Evolutionary conservation across 2,113 vertebrate genomes (phyloP).

Genomic region (Apodemus sylvaticus): DNA sequence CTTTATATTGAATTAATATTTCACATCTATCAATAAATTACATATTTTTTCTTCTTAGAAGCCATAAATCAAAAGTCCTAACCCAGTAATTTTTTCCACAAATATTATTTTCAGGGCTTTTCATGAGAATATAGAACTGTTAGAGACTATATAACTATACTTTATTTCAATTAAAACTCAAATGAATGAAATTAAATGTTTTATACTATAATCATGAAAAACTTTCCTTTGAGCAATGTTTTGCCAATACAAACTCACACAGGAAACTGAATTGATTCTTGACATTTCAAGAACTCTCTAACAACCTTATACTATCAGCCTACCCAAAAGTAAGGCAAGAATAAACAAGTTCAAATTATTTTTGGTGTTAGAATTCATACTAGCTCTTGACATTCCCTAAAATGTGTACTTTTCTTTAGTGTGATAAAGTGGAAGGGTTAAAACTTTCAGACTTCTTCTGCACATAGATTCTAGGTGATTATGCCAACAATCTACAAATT

Average conservation of each 20-base stretch:
- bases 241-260: not conserved
- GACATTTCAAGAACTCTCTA: not conserved
- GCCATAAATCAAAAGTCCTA: not conserved
- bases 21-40: not conserved
- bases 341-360: not conserved
- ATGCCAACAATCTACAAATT: not conserved
- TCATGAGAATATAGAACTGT: not conserved
- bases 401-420: constrained; percentile 22
- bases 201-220: not conserved
- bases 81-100: not conserved
- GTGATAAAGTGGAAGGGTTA: not conserved
- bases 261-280: constrained; percentile 20
- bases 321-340: not conserved
- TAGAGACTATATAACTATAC: not conserved
- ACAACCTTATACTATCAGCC: not conserved
- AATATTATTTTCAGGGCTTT: not conserved
- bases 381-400: constrained; percentile 13
- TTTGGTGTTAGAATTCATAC: not conserved
- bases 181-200: not conserved
- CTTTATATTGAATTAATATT: not conserved
- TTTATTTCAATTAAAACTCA: not conserved
- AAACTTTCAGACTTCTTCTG: not conserved
- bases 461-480: not conserved
- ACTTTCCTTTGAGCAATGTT: not conserved
- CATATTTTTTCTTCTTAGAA: not conserved